phyloP scores from a whole-genome alignment of 2,888 invertebrate genomes.

The Monoplex corrugatus region DNA sequence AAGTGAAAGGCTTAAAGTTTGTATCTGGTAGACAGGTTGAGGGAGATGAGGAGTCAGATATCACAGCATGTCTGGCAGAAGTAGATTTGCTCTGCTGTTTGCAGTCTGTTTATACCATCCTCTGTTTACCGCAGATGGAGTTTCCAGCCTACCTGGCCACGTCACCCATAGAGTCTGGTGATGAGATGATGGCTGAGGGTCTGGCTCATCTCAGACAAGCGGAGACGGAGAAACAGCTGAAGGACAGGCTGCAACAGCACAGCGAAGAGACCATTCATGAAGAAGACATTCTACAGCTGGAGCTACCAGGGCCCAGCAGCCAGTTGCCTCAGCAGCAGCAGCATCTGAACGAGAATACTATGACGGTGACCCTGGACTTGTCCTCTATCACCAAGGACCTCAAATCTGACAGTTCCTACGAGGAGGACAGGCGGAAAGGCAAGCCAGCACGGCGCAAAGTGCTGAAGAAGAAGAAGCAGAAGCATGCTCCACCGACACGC shows the following conservation, averaged over 20 bases:
- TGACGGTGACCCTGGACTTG: neutral
- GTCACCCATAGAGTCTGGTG: conserved; percentile 90
- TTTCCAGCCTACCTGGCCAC: conserved; percentile 94
- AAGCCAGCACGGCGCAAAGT: conserved; percentile 61
- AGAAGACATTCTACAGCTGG: neutral
- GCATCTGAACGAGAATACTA: neutral
- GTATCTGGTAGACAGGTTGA: no score
- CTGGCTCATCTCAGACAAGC: conserved; percentile 67
- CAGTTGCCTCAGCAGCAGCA: neutral
- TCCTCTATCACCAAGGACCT: conserved; percentile 47
- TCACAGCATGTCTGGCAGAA: no score
- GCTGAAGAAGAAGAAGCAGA: conserved; percentile 61
- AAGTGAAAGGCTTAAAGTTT: no score
- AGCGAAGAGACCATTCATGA: neutral
- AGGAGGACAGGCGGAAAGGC: conserved; percentile 55
- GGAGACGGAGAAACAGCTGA: neutral
- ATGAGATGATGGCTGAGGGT: conserved; percentile 73
- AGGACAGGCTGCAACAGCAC: conserved; percentile 18
- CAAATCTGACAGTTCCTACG: conserved; percentile 58
- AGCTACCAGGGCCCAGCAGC: neutral
- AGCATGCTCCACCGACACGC: neutral
- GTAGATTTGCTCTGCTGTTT: conserved; percentile 45
- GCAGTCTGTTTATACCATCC: no score
- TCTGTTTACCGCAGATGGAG: conserved; percentile 68
- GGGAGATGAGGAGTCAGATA: no score